Evolutionary conservation across 2,113 vertebrate genomes (phyloP).

Genomic region (Sardina pilchardus): DNA sequence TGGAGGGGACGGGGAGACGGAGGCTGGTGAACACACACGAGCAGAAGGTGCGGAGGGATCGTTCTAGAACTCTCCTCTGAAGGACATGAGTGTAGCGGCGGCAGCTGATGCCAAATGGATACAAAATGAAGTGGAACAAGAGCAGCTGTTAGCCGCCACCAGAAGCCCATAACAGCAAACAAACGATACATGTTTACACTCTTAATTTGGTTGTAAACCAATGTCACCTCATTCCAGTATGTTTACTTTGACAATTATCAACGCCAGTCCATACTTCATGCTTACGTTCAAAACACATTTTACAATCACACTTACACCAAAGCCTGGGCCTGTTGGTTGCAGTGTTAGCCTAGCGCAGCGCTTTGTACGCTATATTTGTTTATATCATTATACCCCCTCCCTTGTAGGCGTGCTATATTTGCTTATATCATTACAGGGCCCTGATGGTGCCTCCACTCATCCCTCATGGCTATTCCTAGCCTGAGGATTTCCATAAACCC

Average conservation of each 20-base stretch:
- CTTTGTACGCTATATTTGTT: background rate
- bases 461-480: background rate
- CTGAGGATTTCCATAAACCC: background rate
- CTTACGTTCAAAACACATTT: background rate
- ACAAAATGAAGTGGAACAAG: constrained; percentile 4
- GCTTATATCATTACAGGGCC: background rate
- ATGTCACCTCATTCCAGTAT: background rate
- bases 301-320: background rate
- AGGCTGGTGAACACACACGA: background rate
- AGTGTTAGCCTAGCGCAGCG: background rate
- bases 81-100: background rate
- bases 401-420: background rate
- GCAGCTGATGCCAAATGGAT: background rate
- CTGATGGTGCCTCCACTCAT: background rate
- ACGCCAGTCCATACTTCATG: background rate
- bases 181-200: background rate
- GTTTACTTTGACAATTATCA: background rate
- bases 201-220: background rate
- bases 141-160: background rate
- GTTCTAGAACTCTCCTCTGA: background rate
- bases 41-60: background rate
- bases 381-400: background rate
- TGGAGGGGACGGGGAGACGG: background rate
- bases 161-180: background rate
- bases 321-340: background rate